phyloP scores from a whole-genome alignment of 2,113 vertebrate species.

The Circaetus gallicus region DNA sequence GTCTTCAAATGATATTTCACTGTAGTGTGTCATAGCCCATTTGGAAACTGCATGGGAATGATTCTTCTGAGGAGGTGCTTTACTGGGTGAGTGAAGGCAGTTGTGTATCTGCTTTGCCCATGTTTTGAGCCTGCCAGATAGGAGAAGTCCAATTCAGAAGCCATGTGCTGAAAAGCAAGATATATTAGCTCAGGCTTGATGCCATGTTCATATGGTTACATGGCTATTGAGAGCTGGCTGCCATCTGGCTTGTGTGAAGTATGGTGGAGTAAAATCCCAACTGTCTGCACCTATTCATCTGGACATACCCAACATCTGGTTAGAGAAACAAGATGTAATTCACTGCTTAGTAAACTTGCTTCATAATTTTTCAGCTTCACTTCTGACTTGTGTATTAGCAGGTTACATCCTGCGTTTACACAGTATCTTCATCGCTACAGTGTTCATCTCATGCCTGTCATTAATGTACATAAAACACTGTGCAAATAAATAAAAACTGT shows the following conservation, averaged over 20 bases:
- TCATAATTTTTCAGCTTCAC: neutral
- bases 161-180: constrained; percentile 6
- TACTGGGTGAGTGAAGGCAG: neutral
- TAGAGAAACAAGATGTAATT: neutral
- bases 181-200: neutral
- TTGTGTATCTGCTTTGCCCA: neutral
- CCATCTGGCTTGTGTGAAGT: neutral
- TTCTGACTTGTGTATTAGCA: neutral
- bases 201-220: neutral
- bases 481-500: neutral
- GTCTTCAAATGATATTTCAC: neutral
- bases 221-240: neutral
- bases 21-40: neutral
- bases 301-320: neutral
- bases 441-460: neutral
- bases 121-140: neutral
- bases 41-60: neutral
- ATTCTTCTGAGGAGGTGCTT: neutral
- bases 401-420: neutral
- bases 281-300: neutral
- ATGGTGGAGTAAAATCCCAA: neutral
- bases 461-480: neutral
- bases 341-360: neutral
- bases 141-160: constrained; percentile 19
- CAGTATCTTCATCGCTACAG: neutral